Base-by-base conservation (phyloP, 2,113 vertebrate species). In the Ranitomeya imitator region DNA sequence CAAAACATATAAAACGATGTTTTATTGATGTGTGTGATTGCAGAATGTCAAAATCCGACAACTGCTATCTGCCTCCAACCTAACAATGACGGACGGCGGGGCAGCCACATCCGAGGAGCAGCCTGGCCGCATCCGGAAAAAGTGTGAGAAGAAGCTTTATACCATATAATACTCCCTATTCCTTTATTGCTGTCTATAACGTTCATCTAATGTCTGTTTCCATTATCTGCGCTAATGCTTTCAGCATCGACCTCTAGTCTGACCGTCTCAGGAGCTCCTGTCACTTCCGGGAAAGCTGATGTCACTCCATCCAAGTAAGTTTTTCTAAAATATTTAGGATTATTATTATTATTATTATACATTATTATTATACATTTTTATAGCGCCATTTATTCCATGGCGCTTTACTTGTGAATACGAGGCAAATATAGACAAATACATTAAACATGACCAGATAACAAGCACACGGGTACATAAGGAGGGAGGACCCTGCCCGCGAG, bases 21-120 rank as follows among this genome's bases (percentile, higher is more conserved):
- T 15, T 78, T 54, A 8, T 54, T 26, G 37, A 54, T 61, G 45
- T 54, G 74, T 57, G 85, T 74, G 84, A 85, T 74, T 2, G 45
- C 92, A 99, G 98, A 97, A 97, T 91, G 95, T 95, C 10, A 96
- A 95, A 91, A 97, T 98, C 91, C 92, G 96, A 88, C 95, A 96
- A 91, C 92, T 97, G 85, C 96, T 97, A 92, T 95, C 95, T 51
- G 95, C 95, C 0, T 93, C 94, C 0, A 93, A 92, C 78, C 93
- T 91, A 0, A 92, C 93, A 2, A 93, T 90, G 6, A 2, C 90
- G 86, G 91, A 90, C 23, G 90, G 92, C 21, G 79, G 10, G n/a
- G 54, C n/a, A 45, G 67, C 19, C 0, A 91, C 91, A 60, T 71
- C 89, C 23, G 91, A 91, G 79, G 91, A 92, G 3, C 92, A 87